phyloP scores from a whole-genome alignment of 2,888 invertebrate species.

The Clepsis dumicolana region DNA sequence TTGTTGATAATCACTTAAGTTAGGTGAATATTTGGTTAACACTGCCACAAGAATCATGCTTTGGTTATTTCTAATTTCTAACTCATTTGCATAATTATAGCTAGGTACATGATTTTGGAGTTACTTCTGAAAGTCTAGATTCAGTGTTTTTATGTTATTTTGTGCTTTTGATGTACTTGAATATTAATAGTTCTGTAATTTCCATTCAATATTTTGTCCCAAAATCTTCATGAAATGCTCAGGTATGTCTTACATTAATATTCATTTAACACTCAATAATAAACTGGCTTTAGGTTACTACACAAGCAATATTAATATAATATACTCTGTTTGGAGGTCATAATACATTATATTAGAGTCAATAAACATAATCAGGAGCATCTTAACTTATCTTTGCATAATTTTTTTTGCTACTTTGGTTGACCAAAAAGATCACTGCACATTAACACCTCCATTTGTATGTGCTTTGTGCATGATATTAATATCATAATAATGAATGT shows the following conservation, averaged over 20 bases:
- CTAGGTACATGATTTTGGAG: background rate
- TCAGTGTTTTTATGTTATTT: background rate
- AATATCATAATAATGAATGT: too few relatives aligned
- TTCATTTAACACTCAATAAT: background rate
- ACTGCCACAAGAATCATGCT: background rate
- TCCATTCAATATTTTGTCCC: background rate
- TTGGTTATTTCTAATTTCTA: background rate
- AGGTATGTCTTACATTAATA: background rate
- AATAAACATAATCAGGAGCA: too few relatives aligned
- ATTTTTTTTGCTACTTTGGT: too few relatives aligned
- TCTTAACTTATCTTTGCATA: too few relatives aligned
- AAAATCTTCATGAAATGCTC: background rate
- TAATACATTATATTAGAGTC: too few relatives aligned
- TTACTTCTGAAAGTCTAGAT: constrained; percentile 14
- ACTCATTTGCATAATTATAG: background rate
- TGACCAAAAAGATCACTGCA: too few relatives aligned
- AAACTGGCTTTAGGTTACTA: too few relatives aligned
- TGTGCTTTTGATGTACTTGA: background rate
- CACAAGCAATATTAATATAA: too few relatives aligned
- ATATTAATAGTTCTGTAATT: background rate
- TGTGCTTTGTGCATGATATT: too few relatives aligned
- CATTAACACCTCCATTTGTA: too few relatives aligned
- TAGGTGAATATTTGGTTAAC: background rate
- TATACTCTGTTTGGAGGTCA: too few relatives aligned
- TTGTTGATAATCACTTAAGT: background rate